These are phyloP conservation scores for Pogona vitticeps DNA, from an alignment of 2,113 vertebrate genomes.

Conservation along the genomic window DNA sequence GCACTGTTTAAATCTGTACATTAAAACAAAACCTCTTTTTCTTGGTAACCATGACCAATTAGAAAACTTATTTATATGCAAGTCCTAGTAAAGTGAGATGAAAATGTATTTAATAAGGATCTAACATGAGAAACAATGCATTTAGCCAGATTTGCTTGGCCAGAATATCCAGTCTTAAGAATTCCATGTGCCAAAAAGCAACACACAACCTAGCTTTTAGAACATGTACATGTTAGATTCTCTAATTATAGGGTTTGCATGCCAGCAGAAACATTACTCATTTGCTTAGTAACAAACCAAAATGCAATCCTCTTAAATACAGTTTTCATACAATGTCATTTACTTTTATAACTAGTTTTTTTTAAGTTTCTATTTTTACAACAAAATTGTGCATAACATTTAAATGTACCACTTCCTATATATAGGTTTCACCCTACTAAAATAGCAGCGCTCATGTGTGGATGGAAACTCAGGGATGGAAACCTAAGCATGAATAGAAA, in stretches of 20 bases:
- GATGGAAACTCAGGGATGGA: slow-evolving; percentile 58
- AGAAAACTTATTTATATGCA: slow-evolving; percentile 50
- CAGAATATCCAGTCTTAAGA: slow-evolving; percentile 55
- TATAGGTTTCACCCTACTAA: slow-evolving; percentile 71
- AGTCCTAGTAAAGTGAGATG: slow-evolving; percentile 53
- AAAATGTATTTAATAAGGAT: slow-evolving; percentile 57
- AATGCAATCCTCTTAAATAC: slow-evolving; percentile 66
- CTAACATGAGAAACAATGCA: slow-evolving; percentile 45
- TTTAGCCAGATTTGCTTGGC: slow-evolving; percentile 47
- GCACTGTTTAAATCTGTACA: not conserved
- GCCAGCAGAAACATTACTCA: slow-evolving; percentile 61
- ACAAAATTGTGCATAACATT: slow-evolving; percentile 70
- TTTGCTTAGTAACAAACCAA: slow-evolving; percentile 69
- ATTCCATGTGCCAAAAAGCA: slow-evolving; percentile 51
- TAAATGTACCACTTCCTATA: slow-evolving; percentile 71
- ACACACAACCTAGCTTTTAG: slow-evolving; percentile 55
- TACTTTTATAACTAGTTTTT: slow-evolving; percentile 72
- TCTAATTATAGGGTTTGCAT: slow-evolving; percentile 56
- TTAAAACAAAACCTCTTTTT: not conserved
- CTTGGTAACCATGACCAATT: not conserved
- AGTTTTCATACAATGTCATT: slow-evolving; percentile 74
- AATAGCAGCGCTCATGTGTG: slow-evolving; percentile 65
- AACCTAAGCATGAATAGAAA: slow-evolving; percentile 65
- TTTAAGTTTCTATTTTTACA: slow-evolving; percentile 72
- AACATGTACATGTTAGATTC: slow-evolving; percentile 45